These are phyloP conservation scores for Sialis lutaria DNA, from an alignment of 2,888 invertebrate species.

Conservation along the genomic window DNA sequence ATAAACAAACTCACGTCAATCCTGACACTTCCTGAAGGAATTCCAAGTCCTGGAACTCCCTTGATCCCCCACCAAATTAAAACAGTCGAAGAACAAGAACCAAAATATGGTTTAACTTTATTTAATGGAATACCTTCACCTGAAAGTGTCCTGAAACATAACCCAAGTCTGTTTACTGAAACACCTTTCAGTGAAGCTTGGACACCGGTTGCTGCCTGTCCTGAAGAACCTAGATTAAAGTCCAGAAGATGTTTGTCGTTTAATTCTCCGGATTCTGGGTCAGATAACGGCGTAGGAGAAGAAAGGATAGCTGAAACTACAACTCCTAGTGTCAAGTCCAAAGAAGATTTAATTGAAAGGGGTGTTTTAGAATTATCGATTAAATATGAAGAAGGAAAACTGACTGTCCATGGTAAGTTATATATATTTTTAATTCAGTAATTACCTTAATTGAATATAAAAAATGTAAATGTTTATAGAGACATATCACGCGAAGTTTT, in stretches of 20 bases:
- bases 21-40: not conserved
- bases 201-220: not conserved
- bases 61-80: too few relatives aligned
- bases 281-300: not conserved
- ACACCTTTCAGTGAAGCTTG: conserved; percentile 1
- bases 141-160: conserved; percentile 11
- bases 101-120: conserved; percentile 14
- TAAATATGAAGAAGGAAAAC: conserved; percentile 17
- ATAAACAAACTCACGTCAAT: not conserved
- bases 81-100: too few relatives aligned
- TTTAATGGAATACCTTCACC: conserved; percentile 23
- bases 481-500: too few relatives aligned
- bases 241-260: conserved; percentile 26
- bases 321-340: conserved; percentile 1
- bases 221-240: conserved; percentile 10
- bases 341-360: conserved; percentile 14
- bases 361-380: conserved; percentile 25
- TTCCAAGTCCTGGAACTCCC: not conserved
- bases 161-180: not conserved
- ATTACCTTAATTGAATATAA: too few relatives aligned
- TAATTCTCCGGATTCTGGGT: conserved; percentile 17
- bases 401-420: conserved; percentile 26
- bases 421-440: not conserved
- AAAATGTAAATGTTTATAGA: too few relatives aligned
- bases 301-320: conserved; percentile 5